phyloP scores from a whole-genome alignment of 2,888 invertebrate genomes.

The Lasioglossum malachurum region DNA sequence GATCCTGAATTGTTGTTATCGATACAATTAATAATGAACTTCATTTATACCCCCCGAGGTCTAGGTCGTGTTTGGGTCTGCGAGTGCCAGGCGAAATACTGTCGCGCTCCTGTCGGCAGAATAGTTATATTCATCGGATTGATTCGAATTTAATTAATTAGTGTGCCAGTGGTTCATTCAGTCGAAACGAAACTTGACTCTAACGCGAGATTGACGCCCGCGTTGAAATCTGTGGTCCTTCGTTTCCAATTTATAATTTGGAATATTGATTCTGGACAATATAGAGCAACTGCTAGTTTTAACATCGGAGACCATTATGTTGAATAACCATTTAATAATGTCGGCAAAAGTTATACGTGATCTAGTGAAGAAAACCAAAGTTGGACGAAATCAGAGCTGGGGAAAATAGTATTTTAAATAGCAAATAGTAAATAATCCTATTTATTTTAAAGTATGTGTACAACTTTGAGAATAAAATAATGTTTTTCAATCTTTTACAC shows the following conservation, averaged over 20 bases:
- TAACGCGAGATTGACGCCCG: background rate
- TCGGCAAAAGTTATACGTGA: no score
- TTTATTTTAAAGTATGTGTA: no score
- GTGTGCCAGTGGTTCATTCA: background rate
- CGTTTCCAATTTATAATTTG: background rate
- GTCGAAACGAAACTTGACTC: background rate
- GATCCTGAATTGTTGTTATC: background rate
- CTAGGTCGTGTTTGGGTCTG: background rate
- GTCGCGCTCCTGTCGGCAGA: background rate
- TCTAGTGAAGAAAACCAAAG: no score
- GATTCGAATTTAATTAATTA: slow-evolving; percentile 9
- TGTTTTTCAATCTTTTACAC: no score
- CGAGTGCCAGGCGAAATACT: background rate
- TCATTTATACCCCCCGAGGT: background rate
- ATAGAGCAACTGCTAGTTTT: no score
- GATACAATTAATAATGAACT: background rate
- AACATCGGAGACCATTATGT: no score
- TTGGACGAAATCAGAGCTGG: background rate
- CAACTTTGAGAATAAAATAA: no score
- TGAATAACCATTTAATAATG: no score
- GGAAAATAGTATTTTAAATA: no score
- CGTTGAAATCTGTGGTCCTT: background rate
- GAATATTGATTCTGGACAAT: background rate
- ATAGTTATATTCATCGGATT: background rate
- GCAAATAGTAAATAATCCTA: no score